phyloP scores from a whole-genome alignment of 2,888 invertebrate species.

The Dysmachus trigonus region DNA sequence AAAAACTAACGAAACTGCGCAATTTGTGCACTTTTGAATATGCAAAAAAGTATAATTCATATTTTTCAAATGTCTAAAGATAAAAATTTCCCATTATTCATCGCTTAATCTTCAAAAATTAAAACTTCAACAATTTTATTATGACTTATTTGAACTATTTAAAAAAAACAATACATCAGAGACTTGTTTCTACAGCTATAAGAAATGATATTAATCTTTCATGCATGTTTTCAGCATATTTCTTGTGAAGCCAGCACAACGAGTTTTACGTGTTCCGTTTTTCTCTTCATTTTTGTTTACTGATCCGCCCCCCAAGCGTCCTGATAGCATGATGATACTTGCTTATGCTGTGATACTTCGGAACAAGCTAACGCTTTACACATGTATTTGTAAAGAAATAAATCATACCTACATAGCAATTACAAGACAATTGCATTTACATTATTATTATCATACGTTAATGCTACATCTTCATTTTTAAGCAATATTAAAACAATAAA shows the following conservation, averaged over 20 bases:
- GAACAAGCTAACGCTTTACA: not conserved
- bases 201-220: not conserved
- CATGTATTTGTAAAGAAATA: not conserved
- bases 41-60: not conserved
- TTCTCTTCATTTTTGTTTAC: not conserved
- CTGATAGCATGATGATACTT: not conserved
- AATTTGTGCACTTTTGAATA: not conserved
- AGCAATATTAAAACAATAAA: too few relatives aligned
- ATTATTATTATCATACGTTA: too few relatives aligned
- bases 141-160: not conserved
- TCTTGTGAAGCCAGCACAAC: not conserved
- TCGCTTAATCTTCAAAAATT: not conserved
- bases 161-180: not conserved
- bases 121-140: not conserved
- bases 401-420: not conserved
- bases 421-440: not conserved
- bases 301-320: not conserved
- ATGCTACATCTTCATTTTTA: too few relatives aligned
- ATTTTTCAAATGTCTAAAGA: not conserved
- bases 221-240: not conserved
- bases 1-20: not conserved
- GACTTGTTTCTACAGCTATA: not conserved
- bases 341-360: not conserved
- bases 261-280: not conserved
- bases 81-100: not conserved